A percentile compares a stretch with the other conserved stretches of the same genome.
These are phyloP conservation scores for Saccopteryx leptura DNA, from an alignment of 2,113 vertebrate species.

Conservation along the genomic window DNA sequence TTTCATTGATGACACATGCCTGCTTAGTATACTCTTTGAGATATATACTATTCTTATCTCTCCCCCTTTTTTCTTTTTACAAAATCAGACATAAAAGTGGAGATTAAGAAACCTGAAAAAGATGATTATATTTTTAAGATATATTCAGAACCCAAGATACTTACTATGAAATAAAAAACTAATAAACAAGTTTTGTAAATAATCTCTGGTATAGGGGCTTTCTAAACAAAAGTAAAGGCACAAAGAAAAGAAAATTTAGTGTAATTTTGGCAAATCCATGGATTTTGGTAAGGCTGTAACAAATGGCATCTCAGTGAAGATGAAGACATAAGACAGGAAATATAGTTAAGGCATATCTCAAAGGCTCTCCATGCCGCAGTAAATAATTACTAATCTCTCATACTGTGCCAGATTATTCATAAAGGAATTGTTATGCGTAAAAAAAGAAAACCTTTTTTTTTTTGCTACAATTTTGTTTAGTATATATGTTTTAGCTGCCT, in stretches of 20 bases:
- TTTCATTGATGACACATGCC: background rate
- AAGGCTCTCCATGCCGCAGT: background rate
- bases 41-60: background rate
- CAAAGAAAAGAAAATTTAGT: background rate
- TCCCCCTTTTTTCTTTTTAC: background rate
- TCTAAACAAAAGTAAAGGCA: background rate
- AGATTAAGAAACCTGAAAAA: background rate
- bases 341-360: background rate
- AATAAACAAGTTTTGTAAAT: background rate
- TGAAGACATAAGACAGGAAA: background rate
- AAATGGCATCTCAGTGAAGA: background rate
- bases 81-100: background rate
- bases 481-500: background rate
- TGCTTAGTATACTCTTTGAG: background rate
- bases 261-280: background rate
- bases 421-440: background rate
- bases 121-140: background rate
- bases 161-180: background rate
- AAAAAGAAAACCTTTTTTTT: background rate
- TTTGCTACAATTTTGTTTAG: background rate
- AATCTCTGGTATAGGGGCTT: background rate
- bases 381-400: background rate
- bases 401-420: background rate
- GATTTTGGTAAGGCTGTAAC: background rate
- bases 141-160: background rate